Evolutionary conservation across 2,888 invertebrate genomes (phyloP), one percentile per base, ranked within the genome.

Genomic region (Nephrotoma flavescens): DNA sequence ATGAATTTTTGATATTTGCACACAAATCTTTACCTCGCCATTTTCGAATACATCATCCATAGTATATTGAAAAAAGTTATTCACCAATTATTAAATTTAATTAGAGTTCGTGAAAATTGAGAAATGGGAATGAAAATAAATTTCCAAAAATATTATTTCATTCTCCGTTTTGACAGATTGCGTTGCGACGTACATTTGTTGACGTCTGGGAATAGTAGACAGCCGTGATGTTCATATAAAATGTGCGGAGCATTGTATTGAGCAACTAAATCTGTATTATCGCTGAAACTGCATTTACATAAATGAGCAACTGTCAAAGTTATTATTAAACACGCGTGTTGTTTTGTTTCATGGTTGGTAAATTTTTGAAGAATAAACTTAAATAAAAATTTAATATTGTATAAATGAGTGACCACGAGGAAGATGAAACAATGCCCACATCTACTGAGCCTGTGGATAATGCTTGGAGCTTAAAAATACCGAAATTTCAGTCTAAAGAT

Each of bases 381-480:
- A 41, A 41, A 83, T 9, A 71, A 31, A 4, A 7, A 9, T 31
- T 71, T 19, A 71, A 71, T 31, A 71, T 5, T 84, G 7, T 9
- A 2, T 3, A 45, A 85, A 42, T 44, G 85, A 83, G 83, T 83
- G 83, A 83, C 7, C 45, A 91, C 71, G 87, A 83, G 1, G 90
- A 90, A 0, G 89, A 89, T 7, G 86, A 87, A 0, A 83, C 87
- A 0, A 42, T 83, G n/a, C 90, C 90, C 42, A 89, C 88, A 6
- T 89, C 89, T 0, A 90, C 90, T 2, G 94, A 93, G 4, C 95
- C 95, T 0, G 93, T 97, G 41, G 96, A 96, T 85, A 95, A 97
- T 92, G 97, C 97, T 0, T 97, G 97, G 97, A 92, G 94, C 4
- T 91, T 97, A 92, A 95, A 97, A 93, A 94, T 97, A 88, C 97